Evolutionary conservation across 2,797 vertebrate genomes (phyloP), one percentile per base, ranked within the genome.

Genomic region (Malurus splendens): DNA sequence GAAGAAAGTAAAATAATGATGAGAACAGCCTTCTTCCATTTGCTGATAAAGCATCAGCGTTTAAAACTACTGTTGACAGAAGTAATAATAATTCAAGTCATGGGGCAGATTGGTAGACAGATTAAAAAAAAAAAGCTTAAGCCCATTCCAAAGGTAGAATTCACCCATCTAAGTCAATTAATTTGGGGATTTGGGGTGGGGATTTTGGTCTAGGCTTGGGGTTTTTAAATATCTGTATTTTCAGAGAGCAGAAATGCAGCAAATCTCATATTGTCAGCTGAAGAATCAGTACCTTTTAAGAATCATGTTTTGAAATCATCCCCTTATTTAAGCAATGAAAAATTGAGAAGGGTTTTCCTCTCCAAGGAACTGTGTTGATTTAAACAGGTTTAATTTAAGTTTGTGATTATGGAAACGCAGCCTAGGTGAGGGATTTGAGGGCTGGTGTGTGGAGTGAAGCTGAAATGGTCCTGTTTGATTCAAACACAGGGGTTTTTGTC

Each of bases 31-130:
- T 70, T 71, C 73, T 70, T 33, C 22, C 48, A 41, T 72, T 55
- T 92, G 81, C 77, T 94, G 81, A 90, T 81, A 78, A 81, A 90
- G 60, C 75, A 71, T 55, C 68, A 82, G 54, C 52, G 9, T 82
- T 75, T 60, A 32, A 91, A 91, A 55, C 36, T 60, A 74, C 33
- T 81, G 51, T 83, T 83, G 62, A 76, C 80, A 55, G 75, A 73
- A 84, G 52, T 60, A 67, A 70, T 61, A 80, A 62, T 89, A 64
- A 84, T 70, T 92, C 56, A 80, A 76, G 54, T 32, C 22, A 10
- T 14, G 28, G 57, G 71, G 51, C 39, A 59, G 52, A 48, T 33
- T 66, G 60, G 56, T 55, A 83, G 62, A 27, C 64, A 27, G 7
- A 45, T 41, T 38, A 12, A 64, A 71, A 73, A 55, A 32, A 32